Evolutionary conservation across 2,797 vertebrate species (phyloP).

Genomic region (Odontamblyopus rebecca): DNA sequence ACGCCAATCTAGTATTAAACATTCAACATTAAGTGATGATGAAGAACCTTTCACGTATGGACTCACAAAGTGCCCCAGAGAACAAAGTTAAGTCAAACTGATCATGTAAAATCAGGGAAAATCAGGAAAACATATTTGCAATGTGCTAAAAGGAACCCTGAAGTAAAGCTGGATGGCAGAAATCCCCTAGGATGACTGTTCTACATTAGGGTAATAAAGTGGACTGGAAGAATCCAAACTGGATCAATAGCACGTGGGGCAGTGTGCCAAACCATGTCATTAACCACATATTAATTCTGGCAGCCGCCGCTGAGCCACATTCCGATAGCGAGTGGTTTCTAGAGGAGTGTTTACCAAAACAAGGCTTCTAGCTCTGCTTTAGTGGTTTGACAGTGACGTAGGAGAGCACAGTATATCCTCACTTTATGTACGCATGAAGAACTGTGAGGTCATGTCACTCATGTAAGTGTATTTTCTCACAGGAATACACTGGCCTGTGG

Average conservation of each 20-base stretch:
- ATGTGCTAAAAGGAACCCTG: constrained; percentile 32
- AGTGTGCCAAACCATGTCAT: constrained; percentile 73
- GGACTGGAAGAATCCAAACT: constrained; percentile 64
- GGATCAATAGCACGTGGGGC: constrained; percentile 69
- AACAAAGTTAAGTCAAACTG: constrained; percentile 55
- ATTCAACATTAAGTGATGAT: constrained; percentile 4
- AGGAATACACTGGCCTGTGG: constrained; percentile 29
- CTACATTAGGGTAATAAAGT: constrained; percentile 71
- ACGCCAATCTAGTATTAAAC: constrained; percentile 10
- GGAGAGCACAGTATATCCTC: constrained; percentile 52
- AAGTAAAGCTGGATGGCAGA: constrained; percentile 47
- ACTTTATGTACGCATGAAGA: constrained; percentile 54
- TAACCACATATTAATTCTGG: constrained; percentile 78
- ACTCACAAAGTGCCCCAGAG: constrained; percentile 11
- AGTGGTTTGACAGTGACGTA: constrained; percentile 74
- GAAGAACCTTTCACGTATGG: constrained; percentile 1
- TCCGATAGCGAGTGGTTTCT: constrained; percentile 73
- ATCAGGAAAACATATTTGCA: constrained; percentile 36
- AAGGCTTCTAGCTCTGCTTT: constrained; percentile 61
- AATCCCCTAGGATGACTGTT: constrained; percentile 66
- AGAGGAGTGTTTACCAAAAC: constrained; percentile 77
- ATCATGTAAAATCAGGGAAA: constrained; percentile 47
- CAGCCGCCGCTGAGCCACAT: constrained; percentile 62
- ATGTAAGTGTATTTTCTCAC: constrained; percentile 60
- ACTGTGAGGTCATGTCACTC: constrained; percentile 60